Conservation (phyloP, 2,888 invertebrate species). For the Platycheirus rosarum region DNA sequence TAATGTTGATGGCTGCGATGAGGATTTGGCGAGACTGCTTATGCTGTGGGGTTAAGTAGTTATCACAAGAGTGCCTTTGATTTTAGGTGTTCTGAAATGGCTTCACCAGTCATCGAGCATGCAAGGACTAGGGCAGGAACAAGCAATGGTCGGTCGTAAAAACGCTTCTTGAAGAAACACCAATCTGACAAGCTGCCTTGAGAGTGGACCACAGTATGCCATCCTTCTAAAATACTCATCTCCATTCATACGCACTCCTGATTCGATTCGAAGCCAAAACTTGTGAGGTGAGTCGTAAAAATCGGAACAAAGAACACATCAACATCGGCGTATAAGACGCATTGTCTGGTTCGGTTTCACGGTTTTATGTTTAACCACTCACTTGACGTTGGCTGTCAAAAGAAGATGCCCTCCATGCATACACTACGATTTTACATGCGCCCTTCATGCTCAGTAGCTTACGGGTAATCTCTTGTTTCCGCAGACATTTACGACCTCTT, state of each 20-base stretch:
- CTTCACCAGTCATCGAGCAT: conserved; percentile 19
- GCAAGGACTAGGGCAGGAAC: conserved; percentile 20
- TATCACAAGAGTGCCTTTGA: conserved; percentile 68
- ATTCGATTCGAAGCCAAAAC: conserved; percentile 50
- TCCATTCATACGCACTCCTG: conserved; percentile 24
- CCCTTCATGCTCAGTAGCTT: conserved; percentile 49
- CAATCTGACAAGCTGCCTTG: conserved; percentile 51
- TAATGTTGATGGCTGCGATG: conserved; percentile 7
- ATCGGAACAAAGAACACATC: conserved; percentile 34
- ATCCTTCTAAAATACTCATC: no score
- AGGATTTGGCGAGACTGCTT: conserved; percentile 44
- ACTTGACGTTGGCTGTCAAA: conserved; percentile 69
- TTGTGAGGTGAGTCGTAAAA: conserved; percentile 64
- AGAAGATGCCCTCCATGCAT: conserved; percentile 29
- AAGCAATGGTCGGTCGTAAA: conserved; percentile 43
- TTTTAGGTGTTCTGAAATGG: conserved; percentile 55
- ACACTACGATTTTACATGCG: conserved; percentile 42
- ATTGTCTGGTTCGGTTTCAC: conserved; percentile 11
- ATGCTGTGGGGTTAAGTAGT: conserved; percentile 49
- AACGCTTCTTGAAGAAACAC: conserved; percentile 56
- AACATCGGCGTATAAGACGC: conserved; percentile 19
- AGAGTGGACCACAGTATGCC: conserved; percentile 19
- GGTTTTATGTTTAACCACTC: conserved; percentile 46
- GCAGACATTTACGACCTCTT: conserved; percentile 79
- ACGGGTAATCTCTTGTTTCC: conserved; percentile 66